Evolutionary conservation across 2,888 invertebrate genomes (phyloP), one percentile per base, ranked within the genome.

Genomic region (Noctua janthina): DNA sequence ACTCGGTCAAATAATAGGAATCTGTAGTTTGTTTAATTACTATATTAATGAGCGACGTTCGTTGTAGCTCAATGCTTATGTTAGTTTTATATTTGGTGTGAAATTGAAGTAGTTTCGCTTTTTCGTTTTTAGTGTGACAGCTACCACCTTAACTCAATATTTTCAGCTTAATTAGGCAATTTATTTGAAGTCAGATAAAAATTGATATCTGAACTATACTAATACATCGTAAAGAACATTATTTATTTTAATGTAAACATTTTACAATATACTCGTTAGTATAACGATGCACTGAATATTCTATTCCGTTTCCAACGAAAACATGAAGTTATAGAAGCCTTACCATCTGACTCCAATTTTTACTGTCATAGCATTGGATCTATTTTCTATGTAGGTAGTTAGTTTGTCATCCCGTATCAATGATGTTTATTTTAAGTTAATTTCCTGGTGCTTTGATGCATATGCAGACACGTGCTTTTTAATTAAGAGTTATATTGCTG

Each of bases 1-100:
- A 84, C 46, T 83, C 81, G 85, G 78, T 86, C 84, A 79, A 75
- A 68, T 76, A 68, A 72, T 69, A 84, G 62, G 59, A 62, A 76
- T 77, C 64, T 43, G 66, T 69, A 62, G n/a, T 43, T 70, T 69
- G n/a, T 51, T 74, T 82, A 70, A 78, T 74, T 78, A 78, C 29
- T 72, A 54, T 51, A 67, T 43, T 46, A 75, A 77, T 77, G 59
- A 76, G 49, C 67, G 59, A 66, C 51, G 35, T 59, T 39, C 54
- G 51, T 29, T 11, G 35, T 29, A 49, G 29, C 46, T 74, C 29
- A 29, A 56, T n/a, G 66, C 20, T 6, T 49, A 15, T 15, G 49
- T 49, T 64, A 49, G 8, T 23, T 49, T n/a, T 17, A 15, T 17
- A 13, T 69, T 59, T 76, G 70, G 75, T 67, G n/a, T 43, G 71